These are phyloP conservation scores for Leptocoma aspasia DNA, from an alignment of 2,113 vertebrate species.

Conservation along the genomic window DNA sequence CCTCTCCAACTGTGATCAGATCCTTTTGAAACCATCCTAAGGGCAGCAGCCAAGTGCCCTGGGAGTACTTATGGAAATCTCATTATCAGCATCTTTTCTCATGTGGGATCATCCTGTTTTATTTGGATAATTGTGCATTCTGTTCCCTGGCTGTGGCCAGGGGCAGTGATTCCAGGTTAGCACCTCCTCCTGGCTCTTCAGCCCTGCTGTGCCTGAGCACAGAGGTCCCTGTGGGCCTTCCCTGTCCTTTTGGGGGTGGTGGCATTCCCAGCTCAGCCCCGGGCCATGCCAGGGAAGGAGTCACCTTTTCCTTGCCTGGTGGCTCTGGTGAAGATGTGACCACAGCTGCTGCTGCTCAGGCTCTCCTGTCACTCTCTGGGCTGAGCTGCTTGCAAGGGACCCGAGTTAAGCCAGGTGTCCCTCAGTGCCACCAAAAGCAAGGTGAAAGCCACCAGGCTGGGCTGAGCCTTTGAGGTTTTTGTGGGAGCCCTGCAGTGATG, in stretches of 20 bases:
- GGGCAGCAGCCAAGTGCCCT: not conserved
- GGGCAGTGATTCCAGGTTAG: fast-evolving
- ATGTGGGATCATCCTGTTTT: not conserved
- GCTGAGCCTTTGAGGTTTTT: not conserved
- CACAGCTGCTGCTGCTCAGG: fast-evolving
- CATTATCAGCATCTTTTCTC: not conserved
- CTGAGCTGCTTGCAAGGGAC: not conserved
- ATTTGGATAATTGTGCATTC: not conserved
- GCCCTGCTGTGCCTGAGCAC: too few species aligned
- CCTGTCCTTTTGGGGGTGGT: not conserved
- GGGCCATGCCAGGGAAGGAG: fast-evolving
- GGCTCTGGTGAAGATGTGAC: not conserved
- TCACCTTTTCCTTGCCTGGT: not conserved
- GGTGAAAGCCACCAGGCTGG: not conserved
- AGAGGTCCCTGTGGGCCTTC: not conserved
- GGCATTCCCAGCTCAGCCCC: not conserved
- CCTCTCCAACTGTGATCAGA: not conserved
- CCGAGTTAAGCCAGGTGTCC: fast-evolving
- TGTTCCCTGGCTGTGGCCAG: not conserved
- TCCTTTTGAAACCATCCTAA: not conserved
- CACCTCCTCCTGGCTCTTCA: not conserved
- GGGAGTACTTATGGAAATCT: not conserved
- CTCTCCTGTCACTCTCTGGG: fast-evolving
- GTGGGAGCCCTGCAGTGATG: not conserved
- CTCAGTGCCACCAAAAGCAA: fast-evolving